A percentile compares a stretch with the other conserved stretches of the same genome.
phyloP scores from a whole-genome alignment of 1,140 invertebrate species.

The Drosophila nebulosa region DNA sequence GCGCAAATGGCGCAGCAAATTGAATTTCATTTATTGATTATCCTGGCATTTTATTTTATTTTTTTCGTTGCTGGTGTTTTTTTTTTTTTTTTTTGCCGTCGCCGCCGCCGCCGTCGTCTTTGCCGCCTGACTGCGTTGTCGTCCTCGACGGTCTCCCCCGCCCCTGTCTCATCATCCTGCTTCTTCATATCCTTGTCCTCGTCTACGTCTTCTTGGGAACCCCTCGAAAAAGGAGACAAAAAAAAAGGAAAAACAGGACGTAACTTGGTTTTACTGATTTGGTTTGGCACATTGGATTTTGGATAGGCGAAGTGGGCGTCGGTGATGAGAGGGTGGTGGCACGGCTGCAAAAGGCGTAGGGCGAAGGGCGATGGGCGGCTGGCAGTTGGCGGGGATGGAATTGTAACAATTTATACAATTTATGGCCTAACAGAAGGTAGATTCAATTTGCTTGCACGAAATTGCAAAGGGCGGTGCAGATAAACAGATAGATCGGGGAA shows the following conservation, averaged over 20 bases:
- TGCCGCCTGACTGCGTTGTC: constrained; percentile 23
- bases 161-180: no score
- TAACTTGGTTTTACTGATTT: constrained; percentile 52
- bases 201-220: not conserved
- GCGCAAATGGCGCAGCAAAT: constrained; percentile 79
- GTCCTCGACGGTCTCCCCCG: not conserved
- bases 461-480: not conserved
- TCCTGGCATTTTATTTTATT: constrained; percentile 73
- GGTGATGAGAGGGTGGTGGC: not conserved
- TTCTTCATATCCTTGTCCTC: not conserved
- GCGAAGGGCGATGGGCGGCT: no score
- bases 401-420: constrained; percentile 58
- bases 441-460: constrained; percentile 51
- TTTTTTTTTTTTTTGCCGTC: not conserved
- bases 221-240: constrained; percentile 2
- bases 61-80: constrained; percentile 25
- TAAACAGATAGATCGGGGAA: not conserved
- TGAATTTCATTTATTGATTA: constrained; percentile 80
- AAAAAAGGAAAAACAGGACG: constrained; percentile 36
- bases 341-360: no score
- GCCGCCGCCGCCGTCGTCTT: not conserved
- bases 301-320: not conserved
- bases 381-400: not conserved
- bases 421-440: constrained; percentile 67
- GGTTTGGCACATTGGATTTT: constrained; percentile 33